A percentile compares a stretch with the other conserved stretches of the same genome.
Evolutionary conservation across 2,797 vertebrate species (phyloP).

Genomic region (Pseudochromis fuscus): DNA sequence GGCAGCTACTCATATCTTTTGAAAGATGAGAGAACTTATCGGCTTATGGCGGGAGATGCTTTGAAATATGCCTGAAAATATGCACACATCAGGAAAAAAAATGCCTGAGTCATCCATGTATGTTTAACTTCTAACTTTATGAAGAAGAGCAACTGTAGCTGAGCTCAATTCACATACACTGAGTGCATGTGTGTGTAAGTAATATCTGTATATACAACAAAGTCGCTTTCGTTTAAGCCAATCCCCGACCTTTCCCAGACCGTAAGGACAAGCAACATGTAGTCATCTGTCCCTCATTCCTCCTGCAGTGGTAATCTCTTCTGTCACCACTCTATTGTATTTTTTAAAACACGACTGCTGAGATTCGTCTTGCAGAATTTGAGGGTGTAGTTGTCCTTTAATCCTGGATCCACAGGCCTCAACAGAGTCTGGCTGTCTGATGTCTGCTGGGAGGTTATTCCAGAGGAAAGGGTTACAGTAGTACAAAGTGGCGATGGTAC

Average conservation of each 20-base stretch:
- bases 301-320: conserved; percentile 1
- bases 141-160: neutral
- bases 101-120: neutral
- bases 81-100: neutral
- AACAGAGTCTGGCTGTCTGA: conserved; percentile 20
- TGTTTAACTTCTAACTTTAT: neutral
- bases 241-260: no score
- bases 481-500: no score
- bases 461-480: conserved; percentile 8
- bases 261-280: no score
- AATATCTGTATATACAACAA: no score
- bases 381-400: conserved; percentile 23
- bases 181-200: no score
- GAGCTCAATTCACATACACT: neutral
- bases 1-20: neutral
- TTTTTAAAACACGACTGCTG: neutral
- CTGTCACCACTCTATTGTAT: conserved; percentile 14
- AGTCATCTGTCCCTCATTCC: neutral
- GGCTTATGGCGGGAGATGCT: neutral
- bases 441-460: conserved; percentile 32
- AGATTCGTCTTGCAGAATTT: conserved; percentile 16
- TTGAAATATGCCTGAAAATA: conserved; percentile 23
- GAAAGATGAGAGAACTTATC: neutral
- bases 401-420: conserved; percentile 12
- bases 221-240: no score